Base-by-base conservation (phyloP, 30 jellyfish, hydroid and myxozoan genomes). In the Morbakka virulenta region DNA sequence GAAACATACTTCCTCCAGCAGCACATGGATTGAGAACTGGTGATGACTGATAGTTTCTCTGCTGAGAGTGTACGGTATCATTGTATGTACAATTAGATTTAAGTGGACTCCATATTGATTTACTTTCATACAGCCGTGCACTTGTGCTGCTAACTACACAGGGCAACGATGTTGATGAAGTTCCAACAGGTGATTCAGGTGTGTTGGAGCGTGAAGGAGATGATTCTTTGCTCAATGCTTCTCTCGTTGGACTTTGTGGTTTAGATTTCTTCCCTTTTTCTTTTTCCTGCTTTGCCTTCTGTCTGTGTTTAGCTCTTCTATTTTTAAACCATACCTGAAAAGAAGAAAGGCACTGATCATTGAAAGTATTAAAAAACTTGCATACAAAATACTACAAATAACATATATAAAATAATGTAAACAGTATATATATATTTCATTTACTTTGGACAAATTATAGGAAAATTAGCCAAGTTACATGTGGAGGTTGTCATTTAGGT, bases 11-110 rank as follows among this genome's bases (percentile, higher is more conserved):
- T 27, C 79, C 91, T 12, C 89, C 85, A 13, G 86, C 95, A 32
- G 98, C 96, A 66, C 98, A 91, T 3, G 98, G 96, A 72, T 94
- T 91, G 52, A 91, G 84, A 17, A 91, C 94, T 1, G 98, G 98
- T 2, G 98, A 91, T 13, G 96, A 72, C 67, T 88, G 87, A 50
- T 72, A 90, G 95, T 84, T 82, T 69, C 98, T 62, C 33, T 74
- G 79, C 51, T 81, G 93, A 32, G 52, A 84, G 17, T 88, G 91
- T 13, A 89, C 21, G n/a, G 69, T 13, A 17, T 77, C 34, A 67
- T 62, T 67, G 50, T 50, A 41, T 41, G 57, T 41, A 41, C 57
- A 41, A 41, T 41, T 41, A 41, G 57, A 41, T 17, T 41, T 41
- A 6, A 17, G 13, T 6, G 57, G 57, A 41, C 57, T 41, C 57